Conservation (phyloP, 2,888 invertebrate species). For the Sisyra terminalis region DNA sequence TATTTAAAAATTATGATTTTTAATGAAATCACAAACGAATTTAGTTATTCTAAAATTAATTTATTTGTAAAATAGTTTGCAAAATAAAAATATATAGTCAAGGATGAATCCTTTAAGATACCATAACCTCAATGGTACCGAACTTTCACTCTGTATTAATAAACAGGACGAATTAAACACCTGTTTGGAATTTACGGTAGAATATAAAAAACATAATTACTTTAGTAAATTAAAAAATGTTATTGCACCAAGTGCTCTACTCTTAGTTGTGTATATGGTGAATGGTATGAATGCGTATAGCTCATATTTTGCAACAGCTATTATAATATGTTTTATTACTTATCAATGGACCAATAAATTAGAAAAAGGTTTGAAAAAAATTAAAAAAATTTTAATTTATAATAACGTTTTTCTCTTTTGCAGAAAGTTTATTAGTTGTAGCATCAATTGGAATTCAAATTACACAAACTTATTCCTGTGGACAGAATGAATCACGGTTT, state of each 20-base stretch:
- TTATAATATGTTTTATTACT: too few relatives aligned
- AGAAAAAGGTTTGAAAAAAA: too few relatives aligned
- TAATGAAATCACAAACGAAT: too few relatives aligned
- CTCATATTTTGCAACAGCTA: too few relatives aligned
- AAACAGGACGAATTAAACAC: background rate
- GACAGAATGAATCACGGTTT: background rate
- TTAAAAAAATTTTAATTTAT: background rate
- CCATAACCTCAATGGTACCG: background rate
- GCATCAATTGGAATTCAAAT: background rate
- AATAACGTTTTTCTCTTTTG: background rate
- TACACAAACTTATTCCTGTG: background rate
- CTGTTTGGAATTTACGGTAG: background rate
- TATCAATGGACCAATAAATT: too few relatives aligned
- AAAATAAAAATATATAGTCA: too few relatives aligned
- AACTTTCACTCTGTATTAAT: background rate
- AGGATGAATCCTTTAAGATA: background rate
- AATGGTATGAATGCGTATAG: too few relatives aligned
- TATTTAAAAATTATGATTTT: too few relatives aligned
- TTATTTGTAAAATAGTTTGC: too few relatives aligned
- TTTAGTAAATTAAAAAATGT: background rate
- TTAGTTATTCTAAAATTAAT: too few relatives aligned
- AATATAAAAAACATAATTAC: background rate
- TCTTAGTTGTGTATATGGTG: too few relatives aligned
- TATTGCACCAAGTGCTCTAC: too few relatives aligned
- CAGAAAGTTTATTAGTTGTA: background rate